Evolutionary conservation across 2,888 invertebrate genomes (phyloP).

Genomic region (Tetropium fuscum): DNA sequence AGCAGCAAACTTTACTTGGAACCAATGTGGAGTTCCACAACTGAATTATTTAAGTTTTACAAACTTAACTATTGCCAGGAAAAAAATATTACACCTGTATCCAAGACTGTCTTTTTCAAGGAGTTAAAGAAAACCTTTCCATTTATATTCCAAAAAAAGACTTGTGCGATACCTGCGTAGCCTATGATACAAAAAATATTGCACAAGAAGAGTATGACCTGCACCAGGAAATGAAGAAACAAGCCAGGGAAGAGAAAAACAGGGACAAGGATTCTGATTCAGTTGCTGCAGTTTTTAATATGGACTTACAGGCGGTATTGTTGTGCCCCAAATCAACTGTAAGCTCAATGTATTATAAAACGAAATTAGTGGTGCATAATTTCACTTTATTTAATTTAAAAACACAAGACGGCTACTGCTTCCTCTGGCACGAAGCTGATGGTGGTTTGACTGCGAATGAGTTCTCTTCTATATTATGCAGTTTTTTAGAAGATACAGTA

Average conservation of each 20-base stretch:
- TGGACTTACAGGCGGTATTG: constrained; percentile 46
- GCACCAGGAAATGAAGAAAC: constrained; percentile 25
- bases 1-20: not conserved
- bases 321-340: constrained; percentile 10
- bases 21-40: not conserved
- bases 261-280: constrained; percentile 41
- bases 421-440: constrained; percentile 35
- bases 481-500: too few species aligned
- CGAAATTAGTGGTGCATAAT: constrained; percentile 50
- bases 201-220: constrained; percentile 24
- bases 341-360: constrained; percentile 45
- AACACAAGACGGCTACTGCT: constrained; percentile 32
- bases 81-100: not conserved
- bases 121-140: constrained; percentile 23
- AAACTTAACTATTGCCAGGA: not conserved
- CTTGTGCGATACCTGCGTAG: constrained; percentile 32
- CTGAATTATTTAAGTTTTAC: constrained; percentile 11
- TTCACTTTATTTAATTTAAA: constrained; percentile 48
- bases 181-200: constrained; percentile 28
- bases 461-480: constrained; percentile 17
- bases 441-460: constrained; percentile 30
- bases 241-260: constrained; percentile 39
- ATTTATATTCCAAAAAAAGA: constrained; percentile 36
- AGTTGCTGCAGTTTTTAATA: constrained; percentile 26
- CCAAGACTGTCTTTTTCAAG: not conserved